Base-by-base conservation (phyloP, 1,140 invertebrate species). In the Bombus superbus region DNA sequence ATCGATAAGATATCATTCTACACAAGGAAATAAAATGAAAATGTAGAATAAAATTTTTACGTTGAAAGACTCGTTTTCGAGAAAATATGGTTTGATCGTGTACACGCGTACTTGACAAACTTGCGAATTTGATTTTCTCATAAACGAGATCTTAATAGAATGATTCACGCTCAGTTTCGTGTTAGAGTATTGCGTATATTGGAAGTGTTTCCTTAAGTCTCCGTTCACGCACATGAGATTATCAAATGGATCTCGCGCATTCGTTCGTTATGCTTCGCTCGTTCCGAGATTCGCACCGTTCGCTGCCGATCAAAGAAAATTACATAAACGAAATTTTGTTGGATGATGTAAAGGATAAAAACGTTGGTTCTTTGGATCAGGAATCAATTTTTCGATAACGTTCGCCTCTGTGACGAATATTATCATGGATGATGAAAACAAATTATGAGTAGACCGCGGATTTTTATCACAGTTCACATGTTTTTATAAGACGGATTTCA, bases 181-280 rank as follows among this genome's bases (percentile, higher is more conserved):
- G 38, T 4, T 40, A 25, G 18, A 68, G 8, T 68, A 68, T 62
- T 53, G 47, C 47, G 47, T 53, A 53, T 22, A 53, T 53, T 53
- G 6, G 47, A 53, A 53, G 47, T 18, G 47, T 53, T 53, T 53
- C 47, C 47, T 53, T 53, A 53, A 53, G 47, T 80, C 69, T 80
- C 78, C 35, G 68, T 62, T 47, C 66, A 68, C 32, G 44, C 64
- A 80, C 38, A n/a, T 25, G 38, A 71, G 38, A 69, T 69, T 69
- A 69, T 69, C 68, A 25, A 28, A 10, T 8, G 9, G 42, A 80
- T 80, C 66, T 40, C 35, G 44, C 78, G 66, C 44, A 68, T 80
- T 80, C 15, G 69, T 80, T 53, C 44, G 78, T 80, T 80, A 66
- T 66, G 78, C 78, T 80, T 38, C 4, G 66, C 53, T 80, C 78